Evolutionary conservation across 2,113 vertebrate genomes (phyloP).

Genomic region (Morone saxatilis): DNA sequence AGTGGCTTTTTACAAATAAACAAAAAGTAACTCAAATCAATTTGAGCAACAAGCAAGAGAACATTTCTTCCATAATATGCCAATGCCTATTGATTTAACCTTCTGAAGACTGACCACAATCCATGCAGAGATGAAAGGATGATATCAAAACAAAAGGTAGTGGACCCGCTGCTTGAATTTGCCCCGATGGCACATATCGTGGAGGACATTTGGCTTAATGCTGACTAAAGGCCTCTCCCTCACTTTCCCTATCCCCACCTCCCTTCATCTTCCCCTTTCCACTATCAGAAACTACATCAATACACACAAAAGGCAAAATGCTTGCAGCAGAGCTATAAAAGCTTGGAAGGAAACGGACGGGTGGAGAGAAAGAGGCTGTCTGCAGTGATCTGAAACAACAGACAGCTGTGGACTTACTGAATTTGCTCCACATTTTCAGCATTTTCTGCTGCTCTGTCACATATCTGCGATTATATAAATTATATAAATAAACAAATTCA

Average conservation of each 20-base stretch:
- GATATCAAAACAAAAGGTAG: conserved; percentile 54
- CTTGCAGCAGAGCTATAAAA: conserved; percentile 38
- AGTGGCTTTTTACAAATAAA: conserved; percentile 16
- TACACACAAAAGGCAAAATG: conserved; percentile 36
- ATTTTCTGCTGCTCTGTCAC: conserved; percentile 11
- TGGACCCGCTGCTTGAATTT: conserved; percentile 46
- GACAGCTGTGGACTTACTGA: conserved; percentile 18
- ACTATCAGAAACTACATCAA: conserved; percentile 2
- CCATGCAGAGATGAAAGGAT: conserved; percentile 59
- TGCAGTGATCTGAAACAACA: conserved; percentile 45
- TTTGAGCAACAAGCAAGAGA: conserved; percentile 40
- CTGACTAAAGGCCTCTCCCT: conserved; percentile 32
- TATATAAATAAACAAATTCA: background rate
- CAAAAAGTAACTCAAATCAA: conserved; percentile 49
- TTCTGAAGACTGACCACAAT: conserved; percentile 49
- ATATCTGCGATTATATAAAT: background rate
- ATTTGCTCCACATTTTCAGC: conserved; percentile 34
- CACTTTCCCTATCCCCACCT: conserved; percentile 3
- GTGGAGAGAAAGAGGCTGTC: conserved; percentile 46
- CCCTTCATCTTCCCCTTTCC: conserved; percentile 24
- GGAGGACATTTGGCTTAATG: conserved; percentile 23
- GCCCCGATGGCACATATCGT: background rate
- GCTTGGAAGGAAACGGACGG: conserved; percentile 42
- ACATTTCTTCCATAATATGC: conserved; percentile 54
- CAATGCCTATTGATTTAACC: conserved; percentile 58